phyloP scores from a whole-genome alignment of 2,113 vertebrate species.

The Labeo rohita region DNA sequence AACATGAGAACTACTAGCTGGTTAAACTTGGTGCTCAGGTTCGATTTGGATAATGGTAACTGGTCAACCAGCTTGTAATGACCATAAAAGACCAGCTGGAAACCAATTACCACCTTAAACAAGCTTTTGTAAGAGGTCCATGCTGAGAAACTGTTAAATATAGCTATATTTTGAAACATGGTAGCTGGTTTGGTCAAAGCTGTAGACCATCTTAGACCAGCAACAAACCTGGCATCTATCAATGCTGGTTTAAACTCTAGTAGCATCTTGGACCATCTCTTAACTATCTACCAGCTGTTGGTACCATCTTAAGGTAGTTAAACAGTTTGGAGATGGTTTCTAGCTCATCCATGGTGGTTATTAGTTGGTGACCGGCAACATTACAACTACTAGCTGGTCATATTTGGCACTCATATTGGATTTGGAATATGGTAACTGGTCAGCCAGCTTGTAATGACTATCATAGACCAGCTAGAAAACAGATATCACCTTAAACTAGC shows the following conservation, averaged over 20 bases:
- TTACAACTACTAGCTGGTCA: neutral
- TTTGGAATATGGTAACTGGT: neutral
- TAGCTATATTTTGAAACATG: neutral
- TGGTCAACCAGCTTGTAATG: neutral
- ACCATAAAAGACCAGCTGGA: neutral
- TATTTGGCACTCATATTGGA: neutral
- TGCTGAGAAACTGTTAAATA: neutral
- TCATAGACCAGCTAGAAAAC: neutral
- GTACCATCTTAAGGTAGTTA: neutral
- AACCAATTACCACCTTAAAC: neutral
- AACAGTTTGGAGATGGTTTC: neutral
- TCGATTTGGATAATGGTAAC: neutral
- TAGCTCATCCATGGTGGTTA: neutral
- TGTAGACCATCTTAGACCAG: neutral
- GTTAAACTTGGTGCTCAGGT: neutral
- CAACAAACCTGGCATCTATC: too few species aligned
- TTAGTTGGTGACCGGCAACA: neutral
- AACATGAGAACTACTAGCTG: neutral
- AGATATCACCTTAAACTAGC: neutral
- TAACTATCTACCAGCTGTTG: neutral
- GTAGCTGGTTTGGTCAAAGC: neutral
- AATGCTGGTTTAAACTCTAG: too few species aligned
- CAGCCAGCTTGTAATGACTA: neutral
- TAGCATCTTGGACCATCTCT: too few species aligned
- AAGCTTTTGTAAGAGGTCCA: neutral